Conservation (phyloP, 2,113 vertebrate genomes). For the Eurypyga helias region DNA sequence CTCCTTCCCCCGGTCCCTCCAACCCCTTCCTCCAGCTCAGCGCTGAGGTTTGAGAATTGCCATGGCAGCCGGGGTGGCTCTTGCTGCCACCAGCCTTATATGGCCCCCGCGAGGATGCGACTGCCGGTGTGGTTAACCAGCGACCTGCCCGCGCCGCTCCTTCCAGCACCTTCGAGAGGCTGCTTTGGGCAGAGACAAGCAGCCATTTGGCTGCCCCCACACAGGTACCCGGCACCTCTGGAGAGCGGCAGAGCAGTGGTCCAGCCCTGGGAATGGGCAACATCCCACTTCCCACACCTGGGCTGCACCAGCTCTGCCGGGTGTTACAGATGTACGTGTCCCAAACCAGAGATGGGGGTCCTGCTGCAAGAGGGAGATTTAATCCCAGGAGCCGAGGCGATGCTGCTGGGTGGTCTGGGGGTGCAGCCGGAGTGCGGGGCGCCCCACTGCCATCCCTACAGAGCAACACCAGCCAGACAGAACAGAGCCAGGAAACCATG, state of each 20-base stretch:
- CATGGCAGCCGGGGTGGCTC: not conserved
- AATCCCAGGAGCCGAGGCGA: rapidly evolving
- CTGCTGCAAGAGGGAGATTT: rapidly evolving
- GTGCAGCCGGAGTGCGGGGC: rapidly evolving
- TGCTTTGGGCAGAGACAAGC: not conserved
- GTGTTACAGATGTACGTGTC: rapidly evolving
- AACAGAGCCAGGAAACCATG: not conserved
- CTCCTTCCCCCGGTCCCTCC: not conserved
- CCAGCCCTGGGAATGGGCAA: not conserved
- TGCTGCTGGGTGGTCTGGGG: not conserved
- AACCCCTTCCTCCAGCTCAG: not conserved
- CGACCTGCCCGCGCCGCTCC: not conserved
- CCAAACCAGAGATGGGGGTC: not conserved
- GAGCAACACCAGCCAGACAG: not conserved
- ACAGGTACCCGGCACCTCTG: rapidly evolving
- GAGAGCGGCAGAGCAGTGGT: not conserved
- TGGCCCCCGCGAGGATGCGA: not conserved
- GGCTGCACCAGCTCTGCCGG: not conserved
- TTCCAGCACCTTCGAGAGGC: not conserved
- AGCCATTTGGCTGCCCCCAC: not conserved
- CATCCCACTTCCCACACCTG: rapidly evolving
- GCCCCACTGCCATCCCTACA: rapidly evolving
- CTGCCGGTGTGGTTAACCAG: not conserved
- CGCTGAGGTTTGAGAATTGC: conserved; percentile 13
- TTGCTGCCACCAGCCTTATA: not conserved